Evolutionary conservation across 2,888 invertebrate genomes (phyloP).

Genomic region (Minunthozetes semirufus): DNA sequence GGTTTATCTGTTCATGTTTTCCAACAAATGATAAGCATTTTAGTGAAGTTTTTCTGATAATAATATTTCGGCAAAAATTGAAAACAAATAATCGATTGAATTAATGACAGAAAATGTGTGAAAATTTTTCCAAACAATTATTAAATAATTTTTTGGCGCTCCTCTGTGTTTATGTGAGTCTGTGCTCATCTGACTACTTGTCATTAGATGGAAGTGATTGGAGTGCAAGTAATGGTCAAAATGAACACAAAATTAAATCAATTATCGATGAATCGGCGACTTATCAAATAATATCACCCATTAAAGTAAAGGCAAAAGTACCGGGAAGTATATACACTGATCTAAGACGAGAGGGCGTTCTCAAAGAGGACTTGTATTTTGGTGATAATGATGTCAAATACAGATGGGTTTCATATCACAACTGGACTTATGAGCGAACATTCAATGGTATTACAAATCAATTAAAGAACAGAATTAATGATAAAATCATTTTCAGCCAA

Average conservation of each 20-base stretch:
- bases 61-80: too few species aligned
- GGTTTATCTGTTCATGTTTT: too few species aligned
- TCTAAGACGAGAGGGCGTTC: constrained; percentile 56
- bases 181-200: not conserved
- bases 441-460: constrained; percentile 58
- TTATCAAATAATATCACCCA: not conserved
- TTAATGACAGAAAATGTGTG: too few species aligned
- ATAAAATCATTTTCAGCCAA: not conserved
- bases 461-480: not conserved
- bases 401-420: constrained; percentile 71
- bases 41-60: too few species aligned
- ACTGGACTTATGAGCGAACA: constrained; percentile 66
- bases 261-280: not conserved
- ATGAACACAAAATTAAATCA: not conserved
- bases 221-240: not conserved
- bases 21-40: too few species aligned
- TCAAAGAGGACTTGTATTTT: constrained; percentile 56
- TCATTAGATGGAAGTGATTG: not conserved
- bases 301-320: constrained; percentile 53
- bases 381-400: constrained; percentile 66
- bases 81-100: too few species aligned
- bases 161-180: not conserved
- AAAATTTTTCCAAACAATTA: too few species aligned
- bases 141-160: too few species aligned
- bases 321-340: constrained; percentile 76